Conservation (phyloP, 2,797 vertebrate genomes). For the Spheniscus humboldti region DNA sequence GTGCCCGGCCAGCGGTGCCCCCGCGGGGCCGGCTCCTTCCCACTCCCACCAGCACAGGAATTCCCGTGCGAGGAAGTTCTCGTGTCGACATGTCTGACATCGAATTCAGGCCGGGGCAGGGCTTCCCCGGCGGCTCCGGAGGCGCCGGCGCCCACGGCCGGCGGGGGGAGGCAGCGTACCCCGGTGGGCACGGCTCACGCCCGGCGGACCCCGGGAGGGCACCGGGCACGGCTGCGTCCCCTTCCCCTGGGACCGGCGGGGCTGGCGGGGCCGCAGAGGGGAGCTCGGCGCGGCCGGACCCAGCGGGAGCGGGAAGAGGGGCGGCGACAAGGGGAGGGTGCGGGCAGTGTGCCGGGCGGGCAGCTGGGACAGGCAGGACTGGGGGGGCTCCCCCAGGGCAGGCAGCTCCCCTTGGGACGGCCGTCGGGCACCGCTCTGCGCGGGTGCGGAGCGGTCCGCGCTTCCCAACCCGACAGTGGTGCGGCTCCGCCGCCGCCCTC, state of each 20-base stretch:
- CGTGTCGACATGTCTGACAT: neutral
- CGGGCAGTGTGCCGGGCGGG: too few species aligned
- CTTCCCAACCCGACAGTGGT: neutral
- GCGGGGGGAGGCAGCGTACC: rapidly evolving
- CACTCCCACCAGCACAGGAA: neutral
- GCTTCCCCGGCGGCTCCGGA: neutral
- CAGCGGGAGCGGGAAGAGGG: too few species aligned
- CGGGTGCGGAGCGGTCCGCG: neutral
- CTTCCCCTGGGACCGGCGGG: neutral
- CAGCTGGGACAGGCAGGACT: neutral
- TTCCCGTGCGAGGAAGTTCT: neutral
- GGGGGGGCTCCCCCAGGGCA: too few species aligned
- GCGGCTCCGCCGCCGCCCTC: neutral
- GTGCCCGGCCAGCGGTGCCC: neutral
- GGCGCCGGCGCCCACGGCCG: neutral
- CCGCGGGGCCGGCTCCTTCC: neutral
- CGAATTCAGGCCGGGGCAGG: neutral
- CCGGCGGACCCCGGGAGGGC: neutral
- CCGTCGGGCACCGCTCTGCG: too few species aligned
- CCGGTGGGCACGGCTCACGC: neutral
- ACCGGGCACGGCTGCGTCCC: neutral
- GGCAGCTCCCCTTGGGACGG: neutral
- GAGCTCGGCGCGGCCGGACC: too few species aligned
- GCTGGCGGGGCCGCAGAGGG: too few species aligned
- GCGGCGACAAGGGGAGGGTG: neutral